Evolutionary conservation across 2,888 invertebrate species (phyloP).

Genomic region (Phorcus lineatus): DNA sequence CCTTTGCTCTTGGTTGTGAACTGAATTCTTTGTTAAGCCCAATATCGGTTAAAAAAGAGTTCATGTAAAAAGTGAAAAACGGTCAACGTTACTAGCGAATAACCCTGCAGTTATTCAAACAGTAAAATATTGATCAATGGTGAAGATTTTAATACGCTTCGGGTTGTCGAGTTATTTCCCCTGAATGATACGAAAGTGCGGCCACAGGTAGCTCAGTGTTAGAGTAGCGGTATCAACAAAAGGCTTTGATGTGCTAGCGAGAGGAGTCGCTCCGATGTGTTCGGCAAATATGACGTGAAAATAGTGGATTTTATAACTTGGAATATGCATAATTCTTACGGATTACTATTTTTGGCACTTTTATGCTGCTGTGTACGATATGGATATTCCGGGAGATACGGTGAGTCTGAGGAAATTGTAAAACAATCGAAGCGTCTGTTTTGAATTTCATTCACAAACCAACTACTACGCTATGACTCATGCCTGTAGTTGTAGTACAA

Average conservation of each 20-base stretch:
- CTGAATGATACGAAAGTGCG: background rate
- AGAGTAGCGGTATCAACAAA: constrained; percentile 7
- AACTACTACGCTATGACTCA: background rate
- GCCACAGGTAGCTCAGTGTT: background rate
- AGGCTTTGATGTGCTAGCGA: background rate
- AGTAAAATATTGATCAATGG: no score
- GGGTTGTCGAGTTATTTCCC: background rate
- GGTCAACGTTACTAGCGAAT: no score
- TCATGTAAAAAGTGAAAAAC: no score
- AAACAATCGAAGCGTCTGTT: background rate
- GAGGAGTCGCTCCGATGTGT: background rate
- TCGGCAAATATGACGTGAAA: background rate
- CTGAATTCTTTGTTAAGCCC: no score
- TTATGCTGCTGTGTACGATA: background rate
- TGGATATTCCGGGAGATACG: background rate
- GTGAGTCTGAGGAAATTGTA: background rate
- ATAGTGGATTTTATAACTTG: background rate
- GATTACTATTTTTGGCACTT: background rate
- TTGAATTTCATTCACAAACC: background rate
- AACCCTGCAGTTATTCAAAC: no score
- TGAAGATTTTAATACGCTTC: background rate
- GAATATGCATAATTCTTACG: constrained; percentile 5
- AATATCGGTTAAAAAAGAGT: no score
- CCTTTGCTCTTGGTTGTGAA: no score
- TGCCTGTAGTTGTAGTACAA: background rate